These are phyloP conservation scores for Ranitomeya imitator DNA, from an alignment of 2,113 vertebrate genomes.

Conservation along the genomic window DNA sequence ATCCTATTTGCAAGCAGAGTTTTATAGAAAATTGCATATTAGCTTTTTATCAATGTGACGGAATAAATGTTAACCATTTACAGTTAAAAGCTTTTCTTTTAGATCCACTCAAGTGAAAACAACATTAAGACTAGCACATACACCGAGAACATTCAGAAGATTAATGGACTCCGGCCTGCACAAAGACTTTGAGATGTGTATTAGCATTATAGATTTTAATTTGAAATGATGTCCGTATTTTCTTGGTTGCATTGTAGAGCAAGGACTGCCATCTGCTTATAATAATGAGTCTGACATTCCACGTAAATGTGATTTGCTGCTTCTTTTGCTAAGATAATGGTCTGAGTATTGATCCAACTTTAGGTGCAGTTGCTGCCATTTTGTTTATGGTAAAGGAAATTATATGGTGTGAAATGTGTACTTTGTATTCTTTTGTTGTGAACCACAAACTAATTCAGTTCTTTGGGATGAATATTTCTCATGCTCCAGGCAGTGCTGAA, in stretches of 20 bases:
- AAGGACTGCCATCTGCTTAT: constrained; percentile 90
- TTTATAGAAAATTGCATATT: constrained; percentile 74
- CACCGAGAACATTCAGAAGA: constrained; percentile 73
- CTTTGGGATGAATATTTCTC: constrained; percentile 32
- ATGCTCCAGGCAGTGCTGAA: not conserved
- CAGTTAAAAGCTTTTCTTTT: constrained; percentile 72
- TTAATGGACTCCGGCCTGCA: constrained; percentile 78
- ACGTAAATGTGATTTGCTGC: constrained; percentile 88
- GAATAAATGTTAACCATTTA: constrained; percentile 74
- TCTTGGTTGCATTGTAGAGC: constrained; percentile 80
- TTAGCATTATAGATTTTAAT: constrained; percentile 98
- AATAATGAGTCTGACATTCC: constrained; percentile 93
- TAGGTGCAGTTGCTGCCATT: constrained; percentile 77
- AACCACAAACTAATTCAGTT: constrained; percentile 42
- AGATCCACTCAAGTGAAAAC: constrained; percentile 75
- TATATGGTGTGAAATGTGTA: constrained; percentile 63
- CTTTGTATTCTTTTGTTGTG: constrained; percentile 51
- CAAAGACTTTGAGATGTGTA: constrained; percentile 77
- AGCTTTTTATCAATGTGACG: constrained; percentile 74
- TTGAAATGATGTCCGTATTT: constrained; percentile 92
- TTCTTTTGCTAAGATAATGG: constrained; percentile 87
- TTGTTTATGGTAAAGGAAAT: constrained; percentile 75
- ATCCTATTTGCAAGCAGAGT: constrained; percentile 70
- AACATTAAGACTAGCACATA: constrained; percentile 64
- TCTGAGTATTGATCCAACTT: constrained; percentile 87